Evolutionary conservation across 2,113 vertebrate genomes (phyloP), one percentile per base, ranked within the genome.

Genomic region (Ceratotherium simum): DNA sequence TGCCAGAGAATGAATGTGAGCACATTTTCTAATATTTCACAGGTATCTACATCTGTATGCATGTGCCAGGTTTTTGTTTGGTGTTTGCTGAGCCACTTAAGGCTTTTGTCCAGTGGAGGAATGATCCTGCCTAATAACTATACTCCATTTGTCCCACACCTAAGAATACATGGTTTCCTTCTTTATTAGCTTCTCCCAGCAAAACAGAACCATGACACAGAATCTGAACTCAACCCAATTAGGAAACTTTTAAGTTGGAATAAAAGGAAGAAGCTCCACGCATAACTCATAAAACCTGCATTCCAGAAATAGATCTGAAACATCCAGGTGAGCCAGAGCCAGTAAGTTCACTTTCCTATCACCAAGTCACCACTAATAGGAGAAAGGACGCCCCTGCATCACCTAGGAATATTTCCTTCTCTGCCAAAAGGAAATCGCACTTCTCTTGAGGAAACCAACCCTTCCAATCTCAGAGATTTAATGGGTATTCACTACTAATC

Each of bases 251-350:
- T 79, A 97, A 97, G 86, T 92, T 88, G 51, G 78, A 94, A 90
- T 65, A 82, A 97, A 97, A 96, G 72, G 54, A 86, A 97, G 85
- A 70, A 93, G 48, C 72, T 58, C 91, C 85, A 84, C 60, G 42
- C 72, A 96, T 56, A 93, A 72, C 62, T 81, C 0, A 27, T 70
- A 96, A 92, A 96, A 58, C 56, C 93, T 62, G 42, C 69, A 93
- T 95, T 95, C 81, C 89, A 91, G 85, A 98, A 98, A 98, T 97
- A 98, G 93, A 98, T 97, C 91, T 98, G 85, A 98, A 96, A 96
- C 75, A 97, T 90, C 89, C 78, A 96, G 96, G 96, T 88, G 85
- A 84, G 89, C n/a, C 46, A 8, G 72, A 90, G 95, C 78, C 75
- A 83, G 73, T 16, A 60, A 97, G 91, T 96, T 96, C 51, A 21